Base-by-base conservation (phyloP, 64 coral and sea anemone genomes). In the Dendrophyllia cribrosa region DNA sequence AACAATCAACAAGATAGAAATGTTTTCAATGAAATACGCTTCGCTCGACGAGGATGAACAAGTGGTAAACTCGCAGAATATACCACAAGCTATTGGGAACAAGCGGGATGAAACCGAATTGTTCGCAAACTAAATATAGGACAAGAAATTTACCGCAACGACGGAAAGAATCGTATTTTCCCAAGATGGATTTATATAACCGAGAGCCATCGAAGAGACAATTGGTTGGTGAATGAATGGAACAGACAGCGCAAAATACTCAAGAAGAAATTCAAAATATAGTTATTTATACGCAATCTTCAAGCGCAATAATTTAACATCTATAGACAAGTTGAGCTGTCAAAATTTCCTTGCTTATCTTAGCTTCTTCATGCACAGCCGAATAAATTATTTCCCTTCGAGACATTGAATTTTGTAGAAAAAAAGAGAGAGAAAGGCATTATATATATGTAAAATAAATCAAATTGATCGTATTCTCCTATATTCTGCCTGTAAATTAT, bases 371-470 rank as follows among this genome's bases (percentile, higher is more conserved):
- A 66, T 84, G 61, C 45, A 84, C 63, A 50, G 80, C 44, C 20
- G 45, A 65, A 68, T 67, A 84, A 84, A 67, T 84, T 67, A 67
- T 84, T 84, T 46, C 80, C 34, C 21, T 84, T 67, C 13, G 44
- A 84, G 20, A 84, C 60, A 84, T 3, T 63, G 61, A 84, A 84
- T 84, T 84, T 84, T 84, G 80, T 84, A 84, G 80, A 22, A 84
- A 84, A 83, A 84, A 68, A 59, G 77, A 79, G 77, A 76, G 17
- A 78, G n/a, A 82, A 59, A 63, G 7, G 43, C n/a, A 68, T 25
- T 79, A 83, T 83, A 83, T 83, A 68, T 83, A 83, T 84, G 80
- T 84, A 84, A 84, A 84, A 84, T 84, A 84, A 82, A 84, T 66
- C 80, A 84, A 68, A 84, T 84, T 84, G 80, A 84, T 84, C 80